A percentile compares a stretch with the other conserved stretches of the same genome.
phyloP scores from a whole-genome alignment of 1,140 invertebrate species.

The Arion vulgaris region DNA sequence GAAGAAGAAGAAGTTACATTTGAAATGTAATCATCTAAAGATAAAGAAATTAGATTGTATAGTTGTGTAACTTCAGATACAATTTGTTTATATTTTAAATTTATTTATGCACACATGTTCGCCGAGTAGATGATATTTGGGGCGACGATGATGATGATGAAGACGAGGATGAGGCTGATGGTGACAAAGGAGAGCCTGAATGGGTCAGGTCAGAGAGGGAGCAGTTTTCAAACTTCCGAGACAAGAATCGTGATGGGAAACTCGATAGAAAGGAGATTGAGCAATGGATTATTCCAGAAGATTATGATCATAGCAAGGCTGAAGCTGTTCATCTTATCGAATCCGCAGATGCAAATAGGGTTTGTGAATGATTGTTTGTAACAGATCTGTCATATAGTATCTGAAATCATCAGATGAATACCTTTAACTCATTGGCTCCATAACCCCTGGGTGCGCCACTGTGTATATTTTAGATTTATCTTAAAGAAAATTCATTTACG shows the following conservation, averaged over 20 bases:
- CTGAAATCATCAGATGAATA: neutral
- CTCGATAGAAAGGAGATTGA: constrained; percentile 88
- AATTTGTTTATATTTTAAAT: no score
- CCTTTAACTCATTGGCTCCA: neutral
- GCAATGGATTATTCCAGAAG: constrained; percentile 95
- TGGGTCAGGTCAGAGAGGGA: constrained; percentile 96
- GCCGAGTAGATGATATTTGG: constrained; percentile 49
- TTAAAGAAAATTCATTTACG: no score
- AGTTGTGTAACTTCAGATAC: no score
- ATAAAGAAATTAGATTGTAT: no score
- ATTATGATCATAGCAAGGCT: constrained; percentile 96
- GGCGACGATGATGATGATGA: constrained; percentile 80
- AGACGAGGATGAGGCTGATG: constrained; percentile 89
- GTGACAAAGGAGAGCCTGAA: constrained; percentile 94
- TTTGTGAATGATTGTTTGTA: constrained; percentile 71
- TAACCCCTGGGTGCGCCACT: no score
- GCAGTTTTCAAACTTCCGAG: constrained; percentile 84
- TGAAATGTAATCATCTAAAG: no score
- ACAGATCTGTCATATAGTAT: neutral
- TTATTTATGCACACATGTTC: neutral
- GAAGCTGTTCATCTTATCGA: constrained; percentile 96
- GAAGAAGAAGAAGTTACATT: no score
- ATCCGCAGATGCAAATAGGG: constrained; percentile 90
- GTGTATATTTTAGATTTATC: no score
- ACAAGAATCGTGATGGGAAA: constrained; percentile 90